A percentile compares a stretch with the other conserved stretches of the same genome.
Evolutionary conservation across 2,888 invertebrate genomes (phyloP).

Genomic region (Geophilus truncorum): DNA sequence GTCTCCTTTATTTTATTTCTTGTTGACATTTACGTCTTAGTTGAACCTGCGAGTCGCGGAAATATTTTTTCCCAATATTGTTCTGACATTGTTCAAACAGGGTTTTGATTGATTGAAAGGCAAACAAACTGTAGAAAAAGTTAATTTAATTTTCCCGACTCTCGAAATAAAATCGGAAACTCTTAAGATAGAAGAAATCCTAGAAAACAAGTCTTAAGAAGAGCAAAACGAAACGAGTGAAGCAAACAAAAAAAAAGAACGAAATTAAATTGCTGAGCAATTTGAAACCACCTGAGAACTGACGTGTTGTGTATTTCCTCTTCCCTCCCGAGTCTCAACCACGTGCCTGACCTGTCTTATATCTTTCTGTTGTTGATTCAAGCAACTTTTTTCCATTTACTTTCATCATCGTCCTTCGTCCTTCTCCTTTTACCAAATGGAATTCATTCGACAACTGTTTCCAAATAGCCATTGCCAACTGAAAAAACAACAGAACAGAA

Average conservation of each 20-base stretch:
- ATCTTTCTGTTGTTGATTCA: background rate
- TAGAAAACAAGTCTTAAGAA: background rate
- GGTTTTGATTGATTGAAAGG: background rate
- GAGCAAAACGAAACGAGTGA: background rate
- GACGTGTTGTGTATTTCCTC: background rate
- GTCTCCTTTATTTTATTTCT: too few species aligned
- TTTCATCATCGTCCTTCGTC: too few species aligned
- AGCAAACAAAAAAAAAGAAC: background rate
- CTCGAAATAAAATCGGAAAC: too few species aligned
- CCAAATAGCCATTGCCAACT: too few species aligned
- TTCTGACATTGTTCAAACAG: background rate
- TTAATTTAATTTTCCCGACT: background rate
- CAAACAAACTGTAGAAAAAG: background rate
- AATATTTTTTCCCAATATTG: background rate
- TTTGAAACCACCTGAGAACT: conserved; percentile 4
- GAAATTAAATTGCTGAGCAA: background rate
- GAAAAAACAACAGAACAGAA: too few species aligned
- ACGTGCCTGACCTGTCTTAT: background rate
- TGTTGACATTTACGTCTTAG: background rate
- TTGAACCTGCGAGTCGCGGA: too few species aligned
- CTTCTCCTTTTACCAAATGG: background rate
- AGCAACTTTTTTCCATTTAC: background rate
- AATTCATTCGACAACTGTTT: background rate
- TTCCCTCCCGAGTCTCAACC: background rate
- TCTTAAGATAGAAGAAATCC: background rate